These are phyloP conservation scores for Cirrhinus molitorella DNA, from an alignment of 2,797 vertebrate genomes.

Conservation along the genomic window DNA sequence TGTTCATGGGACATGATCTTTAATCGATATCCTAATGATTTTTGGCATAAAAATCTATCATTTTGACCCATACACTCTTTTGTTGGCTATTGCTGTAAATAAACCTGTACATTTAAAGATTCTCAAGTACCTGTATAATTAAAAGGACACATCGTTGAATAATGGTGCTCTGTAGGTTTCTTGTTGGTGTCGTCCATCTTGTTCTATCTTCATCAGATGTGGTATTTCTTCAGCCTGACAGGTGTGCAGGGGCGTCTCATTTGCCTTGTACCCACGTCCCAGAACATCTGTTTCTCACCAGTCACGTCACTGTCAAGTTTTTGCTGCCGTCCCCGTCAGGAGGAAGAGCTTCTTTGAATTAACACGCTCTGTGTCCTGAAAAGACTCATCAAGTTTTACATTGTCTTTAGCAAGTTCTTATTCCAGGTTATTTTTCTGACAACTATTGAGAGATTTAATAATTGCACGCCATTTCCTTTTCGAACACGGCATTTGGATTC, in stretches of 20 bases:
- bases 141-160: background rate
- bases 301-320: background rate
- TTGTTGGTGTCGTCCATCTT: background rate
- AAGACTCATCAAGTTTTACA: background rate
- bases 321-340: background rate
- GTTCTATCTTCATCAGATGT: constrained; percentile 8
- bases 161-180: background rate
- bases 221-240: constrained; percentile 19
- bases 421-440: background rate
- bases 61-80: no score
- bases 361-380: background rate
- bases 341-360: constrained; percentile 12
- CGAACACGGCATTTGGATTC: no score
- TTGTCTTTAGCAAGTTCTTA: background rate
- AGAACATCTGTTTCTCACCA: constrained; percentile 40
- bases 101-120: no score
- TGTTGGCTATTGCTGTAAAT: no score
- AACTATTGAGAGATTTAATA: no score
- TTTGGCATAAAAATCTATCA: no score
- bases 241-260: constrained; percentile 37
- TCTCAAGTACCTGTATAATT: background rate
- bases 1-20: no score
- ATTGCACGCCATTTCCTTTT: no score
- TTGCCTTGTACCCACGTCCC: constrained; percentile 17
- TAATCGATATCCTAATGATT: no score